Evolutionary conservation across 1,140 invertebrate genomes (phyloP).

Genomic region (Sinella curviseta): DNA sequence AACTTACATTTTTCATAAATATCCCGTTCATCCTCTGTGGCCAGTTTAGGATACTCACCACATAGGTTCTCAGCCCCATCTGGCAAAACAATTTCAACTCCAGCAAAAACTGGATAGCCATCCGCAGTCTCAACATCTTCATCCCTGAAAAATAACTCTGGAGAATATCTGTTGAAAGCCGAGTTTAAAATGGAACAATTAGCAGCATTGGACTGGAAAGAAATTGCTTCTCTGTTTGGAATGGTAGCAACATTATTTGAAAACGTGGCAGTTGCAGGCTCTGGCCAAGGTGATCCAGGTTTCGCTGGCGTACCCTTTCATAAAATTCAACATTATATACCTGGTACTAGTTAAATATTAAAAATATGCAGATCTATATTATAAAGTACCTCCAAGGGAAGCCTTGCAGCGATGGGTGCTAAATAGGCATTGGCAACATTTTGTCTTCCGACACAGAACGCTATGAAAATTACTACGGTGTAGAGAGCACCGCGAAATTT

Average conservation of each 20-base stretch:
- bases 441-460: no score
- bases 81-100: conserved; percentile 15
- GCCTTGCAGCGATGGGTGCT: neutral
- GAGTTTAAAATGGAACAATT: conserved; percentile 6
- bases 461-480: no score
- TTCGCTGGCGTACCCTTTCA: neutral
- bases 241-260: neutral
- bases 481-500: no score
- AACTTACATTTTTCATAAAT: conserved; percentile 38
- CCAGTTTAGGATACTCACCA: conserved; percentile 27
- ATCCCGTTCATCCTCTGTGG: neutral
- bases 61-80: conserved; percentile 17
- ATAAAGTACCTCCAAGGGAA: neutral
- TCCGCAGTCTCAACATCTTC: neutral
- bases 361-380: neutral
- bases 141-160: neutral
- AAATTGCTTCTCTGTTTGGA: neutral
- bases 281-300: neutral
- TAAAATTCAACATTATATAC: no score
- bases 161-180: neutral
- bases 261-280: neutral
- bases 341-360: neutral
- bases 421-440: neutral
- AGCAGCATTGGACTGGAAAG: neutral
- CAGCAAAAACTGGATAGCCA: neutral